Base-by-base conservation (phyloP, 2,888 invertebrate genomes). In the Nomada lathburiana region DNA sequence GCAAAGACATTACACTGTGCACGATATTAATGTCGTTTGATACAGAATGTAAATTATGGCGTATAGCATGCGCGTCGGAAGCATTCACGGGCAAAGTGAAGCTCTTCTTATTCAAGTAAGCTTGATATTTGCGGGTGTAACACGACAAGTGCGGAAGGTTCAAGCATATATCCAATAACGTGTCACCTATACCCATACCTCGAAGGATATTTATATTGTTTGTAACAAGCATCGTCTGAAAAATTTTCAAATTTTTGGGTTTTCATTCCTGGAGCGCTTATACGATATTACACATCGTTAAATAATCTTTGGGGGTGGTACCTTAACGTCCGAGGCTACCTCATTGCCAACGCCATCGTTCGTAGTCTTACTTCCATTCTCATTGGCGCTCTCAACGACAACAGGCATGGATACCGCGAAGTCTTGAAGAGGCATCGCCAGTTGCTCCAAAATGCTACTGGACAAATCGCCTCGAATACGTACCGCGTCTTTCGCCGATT, bases 11-110 rank as follows among this genome's bases (percentile, higher is more conserved):
- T 10, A 98, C 98, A 85, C 97, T 96, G 92, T 97, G 97, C 77
- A 98, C 97, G 62, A 98, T 96, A 79, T 96, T 96, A 82, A 98
- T 96, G 93, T 98, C 98, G 82, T 97, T 96, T 81, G 98, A 96
- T 87, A 98, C 96, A 86, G 97, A 96, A 85, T 97, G 96, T 88
- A 98, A 95, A 88, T 97, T 97, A 92, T 96, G 95, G 94, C 96
- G 96, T 90, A 96, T 96, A 91, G 95, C 96, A 92, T 96, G 96
- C 84, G 97, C 98, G 94, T 96, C 98, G 87, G 95, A 96, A 94
- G 96, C 95, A 79, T 95, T 96, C 1, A 96, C 94, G 1, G 97
- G 97, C 89, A 96, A 95, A 92, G 94, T 96, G 81, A 95, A 96
- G 79, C 94, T 95, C 93, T 95, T 97, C 92, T 96, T 97, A 91